Conservation (phyloP, 2,797 vertebrate species). For the Perodicticus potto region DNA sequence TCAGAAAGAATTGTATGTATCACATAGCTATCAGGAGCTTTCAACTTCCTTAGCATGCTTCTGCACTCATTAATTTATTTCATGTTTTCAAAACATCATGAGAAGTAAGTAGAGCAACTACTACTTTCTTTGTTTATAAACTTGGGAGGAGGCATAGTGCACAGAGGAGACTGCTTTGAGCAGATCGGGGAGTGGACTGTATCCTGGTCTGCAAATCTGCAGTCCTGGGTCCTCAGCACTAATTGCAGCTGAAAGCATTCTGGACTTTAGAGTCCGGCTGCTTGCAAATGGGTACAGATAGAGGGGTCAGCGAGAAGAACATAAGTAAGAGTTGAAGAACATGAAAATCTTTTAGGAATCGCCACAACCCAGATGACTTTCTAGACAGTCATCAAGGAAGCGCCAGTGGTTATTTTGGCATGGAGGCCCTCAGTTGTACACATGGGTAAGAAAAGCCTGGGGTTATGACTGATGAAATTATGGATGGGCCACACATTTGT, state of each 20-base stretch:
- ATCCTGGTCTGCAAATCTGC: not conserved
- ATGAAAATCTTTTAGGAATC: not conserved
- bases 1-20: slow-evolving; percentile 68
- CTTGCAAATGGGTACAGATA: not conserved
- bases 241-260: not conserved
- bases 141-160: not conserved
- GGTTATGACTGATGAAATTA: not conserved
- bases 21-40: slow-evolving; percentile 59
- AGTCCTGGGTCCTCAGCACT: not conserved
- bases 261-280: not conserved
- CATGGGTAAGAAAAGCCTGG: not conserved
- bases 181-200: not conserved
- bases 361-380: not conserved
- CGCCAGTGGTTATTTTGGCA: not conserved
- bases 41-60: slow-evolving; percentile 64
- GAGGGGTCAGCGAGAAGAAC: not conserved
- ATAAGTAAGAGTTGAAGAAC: not conserved
- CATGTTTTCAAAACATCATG: slow-evolving; percentile 63
- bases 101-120: slow-evolving; percentile 70
- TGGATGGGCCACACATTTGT: not conserved
- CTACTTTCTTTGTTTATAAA: slow-evolving; percentile 65
- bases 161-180: slow-evolving; percentile 19
- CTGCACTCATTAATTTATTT: slow-evolving; percentile 75
- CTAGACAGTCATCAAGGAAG: not conserved
- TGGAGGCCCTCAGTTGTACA: not conserved